Conservation (phyloP, 2,797 vertebrate species). For the Anguilla marmorata region DNA sequence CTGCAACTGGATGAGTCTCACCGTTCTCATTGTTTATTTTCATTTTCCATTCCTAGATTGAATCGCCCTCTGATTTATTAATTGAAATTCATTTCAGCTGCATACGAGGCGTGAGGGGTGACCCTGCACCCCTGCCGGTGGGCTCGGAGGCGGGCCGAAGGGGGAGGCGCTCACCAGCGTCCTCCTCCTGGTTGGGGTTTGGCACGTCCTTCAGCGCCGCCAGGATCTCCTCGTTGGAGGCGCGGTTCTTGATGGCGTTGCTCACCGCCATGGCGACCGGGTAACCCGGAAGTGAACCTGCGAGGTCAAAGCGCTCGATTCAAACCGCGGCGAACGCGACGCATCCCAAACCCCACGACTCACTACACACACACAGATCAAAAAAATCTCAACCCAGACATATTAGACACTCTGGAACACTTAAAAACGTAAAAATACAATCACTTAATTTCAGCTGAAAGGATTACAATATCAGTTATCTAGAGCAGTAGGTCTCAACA, state of each 20-base stretch:
- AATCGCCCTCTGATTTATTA: too few relatives aligned
- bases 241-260: constrained; percentile 94
- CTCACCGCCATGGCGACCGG: constrained; percentile 78
- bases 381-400: neutral
- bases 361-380: neutral
- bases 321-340: neutral
- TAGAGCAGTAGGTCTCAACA: too few relatives aligned
- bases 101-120: neutral
- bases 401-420: too few relatives aligned
- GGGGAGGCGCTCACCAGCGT: constrained; percentile 76
- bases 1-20: too few relatives aligned
- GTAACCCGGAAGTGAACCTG: constrained; percentile 90
- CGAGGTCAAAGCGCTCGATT: constrained; percentile 22
- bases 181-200: constrained; percentile 96
- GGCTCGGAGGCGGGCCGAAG: neutral
- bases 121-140: neutral
- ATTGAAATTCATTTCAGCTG: neutral
- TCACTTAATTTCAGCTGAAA: too few relatives aligned
- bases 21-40: too few relatives aligned
- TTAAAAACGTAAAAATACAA: too few relatives aligned
- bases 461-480: too few relatives aligned
- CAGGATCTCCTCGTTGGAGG: constrained; percentile 91
- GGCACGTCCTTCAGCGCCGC: constrained; percentile 89
- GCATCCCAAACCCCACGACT: neutral
- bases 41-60: too few relatives aligned